A percentile compares a stretch with the other conserved stretches of the same genome.
These are phyloP conservation scores for Drosophila subquinaria DNA, from an alignment of 2,888 invertebrate genomes.

Conservation along the genomic window DNA sequence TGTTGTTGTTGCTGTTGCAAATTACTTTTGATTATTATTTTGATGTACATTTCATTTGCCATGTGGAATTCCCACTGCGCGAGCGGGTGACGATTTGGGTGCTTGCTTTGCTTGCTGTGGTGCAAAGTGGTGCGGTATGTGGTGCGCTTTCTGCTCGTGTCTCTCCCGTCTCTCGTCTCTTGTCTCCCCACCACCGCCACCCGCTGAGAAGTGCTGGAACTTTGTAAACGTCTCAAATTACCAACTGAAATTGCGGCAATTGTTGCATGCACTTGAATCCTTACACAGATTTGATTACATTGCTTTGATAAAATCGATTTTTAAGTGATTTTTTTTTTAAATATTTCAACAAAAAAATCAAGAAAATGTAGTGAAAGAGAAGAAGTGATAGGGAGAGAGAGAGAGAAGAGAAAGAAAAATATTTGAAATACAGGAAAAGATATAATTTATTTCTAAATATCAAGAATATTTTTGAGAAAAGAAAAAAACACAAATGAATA, in stretches of 20 bases:
- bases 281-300: conserved; percentile 65
- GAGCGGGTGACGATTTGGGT: conserved; percentile 26
- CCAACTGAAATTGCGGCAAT: conserved; percentile 54
- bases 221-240: conserved; percentile 73
- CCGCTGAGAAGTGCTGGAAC: conserved; percentile 30
- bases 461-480: too few species aligned
- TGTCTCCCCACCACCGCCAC: background rate
- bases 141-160: background rate
- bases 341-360: background rate
- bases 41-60: conserved; percentile 68
- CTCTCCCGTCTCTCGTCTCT: background rate
- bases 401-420: background rate
- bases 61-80: conserved; percentile 48
- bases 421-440: background rate
- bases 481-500: too few species aligned
- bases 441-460: too few species aligned
- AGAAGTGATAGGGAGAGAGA: background rate
- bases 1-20: conserved; percentile 53
- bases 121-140: conserved; percentile 1
- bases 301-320: conserved; percentile 54
- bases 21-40: conserved; percentile 79
- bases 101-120: conserved; percentile 5
- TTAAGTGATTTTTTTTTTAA: conserved; percentile 19
- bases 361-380: background rate
- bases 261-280: conserved; percentile 61